Evolutionary conservation across 2,113 vertebrate genomes (phyloP).

Genomic region (Gasterosteus aculeatus): DNA sequence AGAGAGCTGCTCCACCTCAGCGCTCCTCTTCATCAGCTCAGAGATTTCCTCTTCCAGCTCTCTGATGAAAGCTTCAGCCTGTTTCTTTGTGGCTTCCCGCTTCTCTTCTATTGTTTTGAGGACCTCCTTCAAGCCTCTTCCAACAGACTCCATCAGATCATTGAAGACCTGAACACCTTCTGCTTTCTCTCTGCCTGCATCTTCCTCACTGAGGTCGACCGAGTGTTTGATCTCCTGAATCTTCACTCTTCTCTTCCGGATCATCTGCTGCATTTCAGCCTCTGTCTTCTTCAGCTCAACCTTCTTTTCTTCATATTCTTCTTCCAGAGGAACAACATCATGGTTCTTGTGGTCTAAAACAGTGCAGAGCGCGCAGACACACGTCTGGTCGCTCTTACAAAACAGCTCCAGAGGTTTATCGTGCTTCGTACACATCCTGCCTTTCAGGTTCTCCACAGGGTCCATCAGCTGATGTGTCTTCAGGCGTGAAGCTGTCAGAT

Average conservation of each 20-base stretch:
- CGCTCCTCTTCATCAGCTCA: slow-evolving; percentile 16
- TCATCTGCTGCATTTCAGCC: slow-evolving; percentile 15
- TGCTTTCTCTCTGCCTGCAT: slow-evolving; percentile 27
- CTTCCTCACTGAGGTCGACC: neutral
- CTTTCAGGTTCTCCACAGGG: slow-evolving; percentile 36
- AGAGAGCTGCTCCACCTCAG: slow-evolving; percentile 10
- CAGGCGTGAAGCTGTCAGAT: neutral
- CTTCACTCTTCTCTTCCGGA: slow-evolving; percentile 12
- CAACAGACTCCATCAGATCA: slow-evolving; percentile 6
- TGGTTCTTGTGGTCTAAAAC: slow-evolving; percentile 23
- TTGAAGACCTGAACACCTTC: slow-evolving; percentile 31
- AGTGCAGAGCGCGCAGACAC: slow-evolving; percentile 1
- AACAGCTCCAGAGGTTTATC: slow-evolving; percentile 41
- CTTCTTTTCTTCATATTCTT: slow-evolving; percentile 13
- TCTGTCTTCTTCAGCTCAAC: slow-evolving; percentile 1
- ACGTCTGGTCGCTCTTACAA: slow-evolving; percentile 28
- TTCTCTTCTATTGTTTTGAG: neutral
- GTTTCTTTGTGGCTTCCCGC: neutral
- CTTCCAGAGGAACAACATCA: slow-evolving; percentile 18
- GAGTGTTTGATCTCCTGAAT: slow-evolving; percentile 14
- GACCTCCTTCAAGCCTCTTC: neutral
- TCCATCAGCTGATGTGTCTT: slow-evolving; percentile 37
- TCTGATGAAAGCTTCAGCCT: slow-evolving; percentile 13
- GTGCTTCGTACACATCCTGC: slow-evolving; percentile 33
- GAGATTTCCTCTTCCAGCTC: slow-evolving; percentile 32